Percentiles rank a stretch among this genome's conserved stretches.
phyloP scores from a whole-genome alignment of 1,140 invertebrate genomes.

The Trichomalopsis sarcophagae region DNA sequence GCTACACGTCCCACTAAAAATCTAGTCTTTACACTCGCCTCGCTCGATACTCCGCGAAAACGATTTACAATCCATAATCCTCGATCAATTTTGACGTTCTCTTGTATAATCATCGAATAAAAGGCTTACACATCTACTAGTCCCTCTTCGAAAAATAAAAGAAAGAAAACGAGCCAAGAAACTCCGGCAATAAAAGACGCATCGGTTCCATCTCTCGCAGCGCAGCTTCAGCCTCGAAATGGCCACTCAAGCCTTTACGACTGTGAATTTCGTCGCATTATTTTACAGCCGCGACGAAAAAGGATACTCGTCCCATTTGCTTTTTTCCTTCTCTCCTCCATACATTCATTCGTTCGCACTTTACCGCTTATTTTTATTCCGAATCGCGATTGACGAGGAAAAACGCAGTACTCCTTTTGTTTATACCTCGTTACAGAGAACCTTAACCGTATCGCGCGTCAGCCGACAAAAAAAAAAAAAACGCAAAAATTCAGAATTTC shows the following conservation, averaged over 20 bases:
- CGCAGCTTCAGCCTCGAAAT: slow-evolving; percentile 18
- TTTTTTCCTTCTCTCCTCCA: neutral
- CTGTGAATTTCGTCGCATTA: slow-evolving; percentile 41
- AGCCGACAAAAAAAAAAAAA: too few relatives aligned
- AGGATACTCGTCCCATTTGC: slow-evolving; percentile 45
- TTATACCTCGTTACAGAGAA: too few relatives aligned
- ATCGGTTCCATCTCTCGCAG: neutral
- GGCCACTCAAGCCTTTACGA: slow-evolving; percentile 41
- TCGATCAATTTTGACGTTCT: slow-evolving; percentile 23
- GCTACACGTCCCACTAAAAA: too few relatives aligned
- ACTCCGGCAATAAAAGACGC: slow-evolving; percentile 27
- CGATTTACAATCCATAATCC: too few relatives aligned
- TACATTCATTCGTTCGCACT: neutral
- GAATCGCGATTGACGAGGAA: too few relatives aligned
- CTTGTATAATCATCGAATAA: slow-evolving; percentile 21
- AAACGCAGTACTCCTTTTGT: too few relatives aligned
- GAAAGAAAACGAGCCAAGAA: neutral
- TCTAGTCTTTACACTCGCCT: too few relatives aligned
- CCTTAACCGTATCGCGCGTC: too few relatives aligned
- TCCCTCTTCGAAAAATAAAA: neutral
- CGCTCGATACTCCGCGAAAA: too few relatives aligned
- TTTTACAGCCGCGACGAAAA: slow-evolving; percentile 48
- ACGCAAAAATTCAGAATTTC: too few relatives aligned
- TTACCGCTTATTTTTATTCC: neutral
- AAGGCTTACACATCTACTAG: neutral